A percentile compares a stretch with the other conserved stretches of the same genome.
phyloP scores from a whole-genome alignment of 1,140 invertebrate genomes.

The Bombus sibiricus region DNA sequence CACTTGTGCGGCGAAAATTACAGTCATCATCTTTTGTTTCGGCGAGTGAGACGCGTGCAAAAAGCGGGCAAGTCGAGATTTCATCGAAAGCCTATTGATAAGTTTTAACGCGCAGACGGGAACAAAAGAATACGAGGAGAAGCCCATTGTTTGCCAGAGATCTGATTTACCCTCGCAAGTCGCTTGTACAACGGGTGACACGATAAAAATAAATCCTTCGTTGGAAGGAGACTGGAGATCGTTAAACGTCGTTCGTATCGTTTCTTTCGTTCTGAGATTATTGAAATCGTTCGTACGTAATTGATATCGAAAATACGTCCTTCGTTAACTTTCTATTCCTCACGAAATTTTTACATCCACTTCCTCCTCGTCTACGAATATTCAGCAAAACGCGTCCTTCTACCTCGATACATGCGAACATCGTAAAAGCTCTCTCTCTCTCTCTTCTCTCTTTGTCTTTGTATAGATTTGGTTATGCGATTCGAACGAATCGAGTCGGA shows the following conservation, averaged over 20 bases:
- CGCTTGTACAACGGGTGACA: neutral
- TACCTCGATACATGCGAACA: neutral
- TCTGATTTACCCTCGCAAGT: constrained; percentile 6
- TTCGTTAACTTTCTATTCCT: too few species aligned
- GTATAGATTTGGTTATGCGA: neutral
- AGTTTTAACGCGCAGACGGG: constrained; percentile 8
- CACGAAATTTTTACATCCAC: neutral
- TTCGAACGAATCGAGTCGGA: neutral
- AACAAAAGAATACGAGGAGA: neutral
- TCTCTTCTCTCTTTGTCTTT: too few species aligned
- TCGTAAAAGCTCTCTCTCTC: neutral
- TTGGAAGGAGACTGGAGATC: too few species aligned
- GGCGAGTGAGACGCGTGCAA: constrained; percentile 8
- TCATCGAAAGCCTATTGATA: constrained; percentile 18
- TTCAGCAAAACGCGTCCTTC: neutral
- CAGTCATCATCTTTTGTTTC: constrained; percentile 43
- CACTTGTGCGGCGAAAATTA: constrained; percentile 40
- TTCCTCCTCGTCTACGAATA: neutral
- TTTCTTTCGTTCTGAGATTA: neutral
- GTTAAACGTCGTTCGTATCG: neutral
- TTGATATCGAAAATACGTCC: too few species aligned
- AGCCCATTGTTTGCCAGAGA: neutral
- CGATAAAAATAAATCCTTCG: neutral
- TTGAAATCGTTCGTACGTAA: neutral
- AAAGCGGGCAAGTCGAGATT: constrained; percentile 18